Evolutionary conservation across 1,140 invertebrate genomes (phyloP).

Genomic region (Cheumatopsyche charites): DNA sequence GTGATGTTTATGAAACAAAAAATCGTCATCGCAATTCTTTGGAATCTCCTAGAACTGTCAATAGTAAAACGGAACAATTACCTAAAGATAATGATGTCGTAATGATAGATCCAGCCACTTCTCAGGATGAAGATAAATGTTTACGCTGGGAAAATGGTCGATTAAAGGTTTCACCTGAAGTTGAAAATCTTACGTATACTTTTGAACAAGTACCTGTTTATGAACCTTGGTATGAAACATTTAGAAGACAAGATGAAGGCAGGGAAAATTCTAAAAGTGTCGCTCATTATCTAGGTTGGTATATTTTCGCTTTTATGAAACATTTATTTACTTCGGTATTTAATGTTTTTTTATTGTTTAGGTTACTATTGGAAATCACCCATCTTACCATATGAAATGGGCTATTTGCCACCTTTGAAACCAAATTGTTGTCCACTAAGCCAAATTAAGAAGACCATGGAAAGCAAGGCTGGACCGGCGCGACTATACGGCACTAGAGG

Average conservation of each 20-base stretch:
- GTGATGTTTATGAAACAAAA: neutral
- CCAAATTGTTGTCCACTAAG: conserved; percentile 61
- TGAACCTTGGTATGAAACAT: conserved; percentile 80
- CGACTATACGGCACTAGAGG: conserved; percentile 57
- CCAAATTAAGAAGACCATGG: conserved; percentile 53
- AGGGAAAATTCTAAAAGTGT: conserved; percentile 63
- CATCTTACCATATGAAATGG: conserved; percentile 79
- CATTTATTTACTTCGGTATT: no score
- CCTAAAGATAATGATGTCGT: neutral
- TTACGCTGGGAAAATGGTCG: conserved; percentile 57
- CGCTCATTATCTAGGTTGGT: conserved; percentile 58
- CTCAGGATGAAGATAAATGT: conserved; percentile 50
- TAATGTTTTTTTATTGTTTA: conserved; percentile 52
- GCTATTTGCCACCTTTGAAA: conserved; percentile 64
- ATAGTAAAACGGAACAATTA: conserved; percentile 15
- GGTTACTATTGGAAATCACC: conserved; percentile 64
- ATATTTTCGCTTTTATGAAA: neutral
- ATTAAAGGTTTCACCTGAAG: conserved; percentile 63
- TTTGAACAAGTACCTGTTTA: conserved; percentile 74
- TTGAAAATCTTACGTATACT: conserved; percentile 73
- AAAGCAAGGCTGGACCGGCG: conserved; percentile 53
- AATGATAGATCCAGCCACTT: neutral
- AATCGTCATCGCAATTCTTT: neutral
- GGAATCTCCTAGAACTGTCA: neutral
- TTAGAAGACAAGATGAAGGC: conserved; percentile 73